Conservation (phyloP, 2,797 vertebrate species). For the Trachurus trachurus region DNA sequence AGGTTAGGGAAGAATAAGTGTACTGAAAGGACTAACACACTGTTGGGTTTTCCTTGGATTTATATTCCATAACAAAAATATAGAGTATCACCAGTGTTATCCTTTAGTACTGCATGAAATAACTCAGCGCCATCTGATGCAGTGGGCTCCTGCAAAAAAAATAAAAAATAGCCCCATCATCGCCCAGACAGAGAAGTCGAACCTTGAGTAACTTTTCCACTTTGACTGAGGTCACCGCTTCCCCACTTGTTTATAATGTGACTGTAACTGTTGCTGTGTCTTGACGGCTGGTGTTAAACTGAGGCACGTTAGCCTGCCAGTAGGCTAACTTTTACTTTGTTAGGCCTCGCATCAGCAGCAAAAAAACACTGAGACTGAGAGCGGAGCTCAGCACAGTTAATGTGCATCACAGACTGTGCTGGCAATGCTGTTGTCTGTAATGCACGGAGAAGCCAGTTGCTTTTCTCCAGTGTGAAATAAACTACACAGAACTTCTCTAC, state of each 20-base stretch:
- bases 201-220: neutral
- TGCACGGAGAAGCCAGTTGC: too few species aligned
- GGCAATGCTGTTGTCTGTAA: too few species aligned
- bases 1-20: neutral
- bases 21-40: neutral
- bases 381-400: neutral
- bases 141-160: neutral
- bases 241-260: neutral
- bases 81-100: neutral
- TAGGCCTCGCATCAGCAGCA: neutral
- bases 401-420: too few species aligned
- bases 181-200: neutral
- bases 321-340: neutral
- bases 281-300: neutral
- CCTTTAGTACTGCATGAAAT: neutral
- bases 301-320: neutral
- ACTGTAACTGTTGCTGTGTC: neutral
- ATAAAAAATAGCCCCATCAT: neutral
- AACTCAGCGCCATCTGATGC: neutral
- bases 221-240: neutral
- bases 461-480: too few species aligned
- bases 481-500: too few species aligned
- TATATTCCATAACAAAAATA: neutral
- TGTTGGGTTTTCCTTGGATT: neutral
- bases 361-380: neutral